Conservation (phyloP, 2,797 vertebrate species). For the Brotogeris chrysoptera region DNA sequence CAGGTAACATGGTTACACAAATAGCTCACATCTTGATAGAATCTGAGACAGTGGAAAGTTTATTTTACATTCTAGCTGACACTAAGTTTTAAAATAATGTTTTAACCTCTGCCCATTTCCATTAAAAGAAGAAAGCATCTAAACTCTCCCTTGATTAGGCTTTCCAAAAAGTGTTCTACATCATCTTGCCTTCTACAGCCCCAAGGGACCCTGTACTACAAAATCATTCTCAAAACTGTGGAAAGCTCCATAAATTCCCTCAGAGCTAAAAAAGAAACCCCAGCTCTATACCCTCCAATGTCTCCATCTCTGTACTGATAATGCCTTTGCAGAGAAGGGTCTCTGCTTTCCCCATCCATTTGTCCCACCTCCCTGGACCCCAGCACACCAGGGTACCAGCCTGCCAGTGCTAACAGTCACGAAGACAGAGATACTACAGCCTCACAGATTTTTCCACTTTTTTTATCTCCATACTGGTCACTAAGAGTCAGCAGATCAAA, state of each 20-base stretch:
- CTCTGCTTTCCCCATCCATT: background rate
- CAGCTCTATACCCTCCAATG: background rate
- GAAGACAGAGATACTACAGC: background rate
- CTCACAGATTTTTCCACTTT: background rate
- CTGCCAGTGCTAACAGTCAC: background rate
- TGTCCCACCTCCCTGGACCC: background rate
- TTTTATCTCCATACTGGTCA: background rate
- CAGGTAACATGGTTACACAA: rapidly evolving
- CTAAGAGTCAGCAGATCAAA: background rate
- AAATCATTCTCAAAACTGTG: background rate
- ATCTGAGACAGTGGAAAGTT: background rate
- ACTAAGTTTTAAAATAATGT: background rate
- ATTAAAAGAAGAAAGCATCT: background rate
- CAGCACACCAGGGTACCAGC: background rate
- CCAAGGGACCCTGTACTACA: background rate
- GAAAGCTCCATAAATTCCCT: background rate
- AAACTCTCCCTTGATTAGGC: background rate
- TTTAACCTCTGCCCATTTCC: background rate
- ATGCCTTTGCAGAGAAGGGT: background rate
- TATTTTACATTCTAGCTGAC: background rate
- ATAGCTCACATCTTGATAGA: background rate
- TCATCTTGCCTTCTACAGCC: background rate
- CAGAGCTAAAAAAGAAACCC: background rate
- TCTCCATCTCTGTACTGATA: background rate
- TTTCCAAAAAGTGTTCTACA: background rate